Base-by-base conservation (phyloP, 1,140 invertebrate genomes). In the Myzus persicae region DNA sequence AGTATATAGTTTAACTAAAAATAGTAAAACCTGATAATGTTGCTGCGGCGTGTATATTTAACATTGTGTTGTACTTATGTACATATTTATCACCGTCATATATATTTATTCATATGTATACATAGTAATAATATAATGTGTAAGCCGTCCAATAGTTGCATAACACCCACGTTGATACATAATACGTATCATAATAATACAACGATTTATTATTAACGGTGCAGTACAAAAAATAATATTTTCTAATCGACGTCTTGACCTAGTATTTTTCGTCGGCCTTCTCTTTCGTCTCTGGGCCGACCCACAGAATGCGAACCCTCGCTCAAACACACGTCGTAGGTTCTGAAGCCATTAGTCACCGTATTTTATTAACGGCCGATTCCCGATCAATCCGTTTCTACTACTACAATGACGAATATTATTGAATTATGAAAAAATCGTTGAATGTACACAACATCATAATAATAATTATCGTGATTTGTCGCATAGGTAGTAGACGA, bases 211-310 rank as follows among this genome's bases (percentile, higher is more conserved):
- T 76, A 76, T 36, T n/a, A 76, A 76, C 59, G 81, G 8, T 38
- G 22, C 24, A 82, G 22, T 40, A 82, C 38, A 51, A 18, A 24
- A 22, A 82, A 82, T 82, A 82, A 82, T 82, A 82, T 82, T 82
- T 82, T 82, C 81, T 82, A 82, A 82, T 82, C 81, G 81, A 38
- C 81, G 38, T 82, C 81, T 82, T 82, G 81, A 82, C 38, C 81
- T 82, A 82, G 81, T 82, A 82, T 82, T 38, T 76, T 76, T 76
- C 31, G n/a, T 76, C 59, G 31, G 18, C 59, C 59, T 82, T 82
- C 81, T 38, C 18, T 40, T 82, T 82, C 20, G 81, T 40, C 81
- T 40, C 38, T 40, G 18, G 4, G 59, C 31, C 31, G 59, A 76
- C 31, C 54, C 54, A 48, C 18, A 48, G 14, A 48, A 48, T n/a